Conservation (phyloP, 2,113 vertebrate genomes). For the Hydropotes inermis region DNA sequence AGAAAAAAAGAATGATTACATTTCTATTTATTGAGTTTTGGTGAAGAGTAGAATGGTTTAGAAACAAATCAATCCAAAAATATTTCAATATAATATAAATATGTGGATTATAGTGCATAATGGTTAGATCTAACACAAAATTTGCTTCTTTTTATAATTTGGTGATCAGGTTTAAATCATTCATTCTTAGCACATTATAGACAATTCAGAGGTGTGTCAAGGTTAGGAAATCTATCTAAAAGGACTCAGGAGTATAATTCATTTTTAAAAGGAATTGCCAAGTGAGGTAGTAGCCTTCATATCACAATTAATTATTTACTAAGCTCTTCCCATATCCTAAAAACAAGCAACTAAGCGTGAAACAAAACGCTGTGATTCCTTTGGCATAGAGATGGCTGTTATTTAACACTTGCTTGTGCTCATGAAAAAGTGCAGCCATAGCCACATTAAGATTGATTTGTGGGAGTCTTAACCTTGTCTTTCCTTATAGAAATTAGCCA, state of each 20-base stretch:
- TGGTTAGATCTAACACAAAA: background rate
- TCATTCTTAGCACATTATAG: background rate
- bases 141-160: conserved; percentile 20
- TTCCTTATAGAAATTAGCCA: background rate
- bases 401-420: background rate
- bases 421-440: background rate
- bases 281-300: background rate
- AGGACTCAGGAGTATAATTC: background rate
- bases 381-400: background rate
- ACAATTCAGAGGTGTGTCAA: conserved; percentile 7
- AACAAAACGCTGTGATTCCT: background rate
- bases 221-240: conserved; percentile 28
- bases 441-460: background rate
- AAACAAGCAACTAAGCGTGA: background rate
- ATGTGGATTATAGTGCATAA: background rate
- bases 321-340: background rate
- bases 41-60: background rate
- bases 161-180: background rate
- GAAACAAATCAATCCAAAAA: background rate
- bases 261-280: conserved; percentile 28
- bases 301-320: conserved; percentile 47
- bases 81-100: background rate
- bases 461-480: background rate
- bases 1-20: background rate
- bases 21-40: background rate